These are phyloP conservation scores for Elysia crispata DNA, from an alignment of 2,888 invertebrate species.

Conservation along the genomic window DNA sequence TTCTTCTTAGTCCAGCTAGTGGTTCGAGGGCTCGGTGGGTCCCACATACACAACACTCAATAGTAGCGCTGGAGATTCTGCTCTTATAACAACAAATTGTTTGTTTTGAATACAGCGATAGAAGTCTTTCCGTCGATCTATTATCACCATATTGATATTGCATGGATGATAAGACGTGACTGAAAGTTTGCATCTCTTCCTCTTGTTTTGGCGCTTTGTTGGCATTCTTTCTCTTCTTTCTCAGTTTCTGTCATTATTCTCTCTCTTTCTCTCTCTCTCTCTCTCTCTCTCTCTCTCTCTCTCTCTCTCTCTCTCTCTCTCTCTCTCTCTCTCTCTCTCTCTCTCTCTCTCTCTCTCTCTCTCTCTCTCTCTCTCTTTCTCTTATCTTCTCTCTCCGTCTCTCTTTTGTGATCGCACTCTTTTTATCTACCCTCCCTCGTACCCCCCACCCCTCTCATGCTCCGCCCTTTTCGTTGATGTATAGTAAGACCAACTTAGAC, in stretches of 20 bases:
- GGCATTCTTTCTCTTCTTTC: conserved; percentile 10
- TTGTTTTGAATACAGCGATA: background rate
- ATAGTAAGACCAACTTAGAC: background rate
- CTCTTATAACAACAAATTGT: too few species aligned
- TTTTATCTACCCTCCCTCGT: too few species aligned
- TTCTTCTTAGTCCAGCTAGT: too few species aligned
- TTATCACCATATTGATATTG: too few species aligned
- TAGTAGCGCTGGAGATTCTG: too few species aligned
- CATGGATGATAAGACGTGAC: too few species aligned
- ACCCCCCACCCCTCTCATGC: background rate
- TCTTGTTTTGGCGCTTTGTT: conserved; percentile 7
- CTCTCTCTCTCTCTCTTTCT: conserved; percentile 28
- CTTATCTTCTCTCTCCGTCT: background rate
- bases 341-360: background rate
- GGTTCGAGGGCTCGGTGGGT: too few species aligned
- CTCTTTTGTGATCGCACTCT: too few species aligned
- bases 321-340: conserved; percentile 15
- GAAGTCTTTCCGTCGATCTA: background rate
- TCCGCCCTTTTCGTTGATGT: background rate
- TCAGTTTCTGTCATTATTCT: background rate
- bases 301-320: background rate
- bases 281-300: background rate
- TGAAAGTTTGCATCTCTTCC: background rate
- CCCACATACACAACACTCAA: too few species aligned
- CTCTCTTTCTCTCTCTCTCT: conserved; percentile 14